A percentile compares a stretch with the other conserved stretches of the same genome.
phyloP scores from a whole-genome alignment of 2,888 invertebrate species.

The Drosophila parthenogenetica region DNA sequence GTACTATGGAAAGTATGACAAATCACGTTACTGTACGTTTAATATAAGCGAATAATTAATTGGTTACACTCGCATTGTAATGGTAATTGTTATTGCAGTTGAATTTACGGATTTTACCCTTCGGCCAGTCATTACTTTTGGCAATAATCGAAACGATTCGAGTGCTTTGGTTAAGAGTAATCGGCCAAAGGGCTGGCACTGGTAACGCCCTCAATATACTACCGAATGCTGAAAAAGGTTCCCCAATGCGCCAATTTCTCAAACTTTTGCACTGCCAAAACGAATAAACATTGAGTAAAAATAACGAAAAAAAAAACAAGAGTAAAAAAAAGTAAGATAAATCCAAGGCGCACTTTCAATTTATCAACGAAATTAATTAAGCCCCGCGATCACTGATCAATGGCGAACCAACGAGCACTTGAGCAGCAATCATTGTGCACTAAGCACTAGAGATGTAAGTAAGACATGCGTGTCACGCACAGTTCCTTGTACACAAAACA shows the following conservation, averaged over 20 bases:
- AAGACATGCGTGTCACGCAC: slow-evolving; percentile 11
- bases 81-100: slow-evolving; percentile 51
- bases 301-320: slow-evolving; percentile 15
- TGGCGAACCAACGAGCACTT: slow-evolving; percentile 59
- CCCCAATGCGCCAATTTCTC: slow-evolving; percentile 52
- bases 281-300: slow-evolving; percentile 5
- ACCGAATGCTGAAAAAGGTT: slow-evolving; percentile 58
- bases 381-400: slow-evolving; percentile 56
- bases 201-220: slow-evolving; percentile 75
- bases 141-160: slow-evolving; percentile 60
- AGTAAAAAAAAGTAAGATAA: slow-evolving; percentile 16
- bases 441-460: slow-evolving; percentile 26
- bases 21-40: slow-evolving; percentile 36
- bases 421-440: slow-evolving; percentile 35
- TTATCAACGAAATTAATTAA: slow-evolving; percentile 81
- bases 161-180: slow-evolving; percentile 59
- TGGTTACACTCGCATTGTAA: slow-evolving; percentile 37
- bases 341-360: slow-evolving; percentile 73
- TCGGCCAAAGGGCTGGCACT: slow-evolving; percentile 65
- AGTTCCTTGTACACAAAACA: background rate
- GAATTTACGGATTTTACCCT: slow-evolving; percentile 33
- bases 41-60: slow-evolving; percentile 42
- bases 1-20: slow-evolving; percentile 4
- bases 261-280: slow-evolving; percentile 67
- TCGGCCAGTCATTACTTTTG: slow-evolving; percentile 59